These are phyloP conservation scores for Rhadina sibilatrix DNA, from an alignment of 2,113 vertebrate species.

Conservation along the genomic window DNA sequence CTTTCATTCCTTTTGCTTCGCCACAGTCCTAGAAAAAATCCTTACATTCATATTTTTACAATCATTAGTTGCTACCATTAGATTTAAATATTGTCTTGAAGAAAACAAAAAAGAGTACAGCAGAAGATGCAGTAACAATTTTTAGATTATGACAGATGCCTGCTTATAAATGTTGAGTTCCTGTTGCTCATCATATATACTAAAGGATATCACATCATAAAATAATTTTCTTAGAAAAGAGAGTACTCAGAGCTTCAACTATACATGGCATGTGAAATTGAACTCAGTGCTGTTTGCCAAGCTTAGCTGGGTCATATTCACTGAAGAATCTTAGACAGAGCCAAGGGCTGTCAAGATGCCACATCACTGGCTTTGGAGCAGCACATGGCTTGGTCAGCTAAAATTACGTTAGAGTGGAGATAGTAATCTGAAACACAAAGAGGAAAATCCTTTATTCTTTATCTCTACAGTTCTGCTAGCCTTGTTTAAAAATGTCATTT, in stretches of 20 bases:
- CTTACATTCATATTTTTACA: not conserved
- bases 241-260: not conserved
- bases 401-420: not conserved
- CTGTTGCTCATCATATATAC: not conserved
- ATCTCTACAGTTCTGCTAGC: not conserved
- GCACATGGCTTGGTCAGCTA: not conserved
- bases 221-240: not conserved
- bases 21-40: constrained; percentile 26
- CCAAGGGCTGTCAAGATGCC: not conserved
- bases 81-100: not conserved
- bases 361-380: not conserved
- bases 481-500: not conserved
- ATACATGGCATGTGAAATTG: not conserved
- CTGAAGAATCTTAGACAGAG: not conserved
- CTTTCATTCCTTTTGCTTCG: not conserved
- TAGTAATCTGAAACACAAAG: not conserved
- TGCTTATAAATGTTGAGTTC: constrained; percentile 19
- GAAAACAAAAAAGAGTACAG: not conserved
- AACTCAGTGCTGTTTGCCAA: not conserved
- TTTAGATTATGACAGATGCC: not conserved
- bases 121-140: not conserved
- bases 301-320: not conserved
- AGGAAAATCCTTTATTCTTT: not conserved
- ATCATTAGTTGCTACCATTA: constrained; percentile 17
- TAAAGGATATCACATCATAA: not conserved